Evolutionary conservation across 2,888 invertebrate genomes (phyloP).

Genomic region (Drosophila atripex): DNA sequence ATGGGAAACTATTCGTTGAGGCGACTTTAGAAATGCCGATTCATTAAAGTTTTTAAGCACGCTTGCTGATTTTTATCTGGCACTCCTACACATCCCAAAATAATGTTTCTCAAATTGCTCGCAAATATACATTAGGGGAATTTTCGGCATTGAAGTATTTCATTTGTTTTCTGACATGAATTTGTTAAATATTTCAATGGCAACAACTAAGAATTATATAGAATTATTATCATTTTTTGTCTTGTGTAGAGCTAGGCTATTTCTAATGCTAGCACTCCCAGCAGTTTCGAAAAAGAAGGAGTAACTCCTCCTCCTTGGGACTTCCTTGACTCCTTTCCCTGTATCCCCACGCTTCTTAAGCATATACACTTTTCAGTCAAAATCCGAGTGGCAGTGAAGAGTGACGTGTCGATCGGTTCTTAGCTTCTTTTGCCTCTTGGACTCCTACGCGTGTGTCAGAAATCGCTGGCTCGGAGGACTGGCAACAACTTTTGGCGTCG

Average conservation of each 20-base stretch:
- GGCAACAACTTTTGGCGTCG: slow-evolving; percentile 71
- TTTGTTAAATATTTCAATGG: background rate
- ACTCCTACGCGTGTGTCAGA: slow-evolving; percentile 47
- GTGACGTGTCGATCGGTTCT: slow-evolving; percentile 72
- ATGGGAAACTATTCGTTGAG: slow-evolving; percentile 31
- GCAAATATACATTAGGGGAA: background rate
- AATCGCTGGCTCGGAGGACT: slow-evolving; percentile 50
- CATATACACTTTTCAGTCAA: slow-evolving; percentile 3
- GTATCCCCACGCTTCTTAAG: background rate
- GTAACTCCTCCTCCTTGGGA: slow-evolving; percentile 7
- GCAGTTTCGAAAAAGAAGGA: slow-evolving; percentile 4
- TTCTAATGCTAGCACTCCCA: slow-evolving; percentile 28
- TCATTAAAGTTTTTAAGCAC: slow-evolving; percentile 32
- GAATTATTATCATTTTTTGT: background rate
- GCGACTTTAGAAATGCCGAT: slow-evolving; percentile 8
- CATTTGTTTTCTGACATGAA: background rate
- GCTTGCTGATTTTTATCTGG: slow-evolving; percentile 25
- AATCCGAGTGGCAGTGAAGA: slow-evolving; percentile 7
- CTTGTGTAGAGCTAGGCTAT: background rate
- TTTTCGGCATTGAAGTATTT: background rate
- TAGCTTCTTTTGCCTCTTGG: slow-evolving; percentile 44
- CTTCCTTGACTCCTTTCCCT: background rate
- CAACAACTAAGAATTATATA: no score
- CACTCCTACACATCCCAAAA: slow-evolving; percentile 3
- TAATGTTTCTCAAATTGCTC: background rate